Evolutionary conservation across 2,113 vertebrate species (phyloP).

Genomic region (Antennarius striatus): DNA sequence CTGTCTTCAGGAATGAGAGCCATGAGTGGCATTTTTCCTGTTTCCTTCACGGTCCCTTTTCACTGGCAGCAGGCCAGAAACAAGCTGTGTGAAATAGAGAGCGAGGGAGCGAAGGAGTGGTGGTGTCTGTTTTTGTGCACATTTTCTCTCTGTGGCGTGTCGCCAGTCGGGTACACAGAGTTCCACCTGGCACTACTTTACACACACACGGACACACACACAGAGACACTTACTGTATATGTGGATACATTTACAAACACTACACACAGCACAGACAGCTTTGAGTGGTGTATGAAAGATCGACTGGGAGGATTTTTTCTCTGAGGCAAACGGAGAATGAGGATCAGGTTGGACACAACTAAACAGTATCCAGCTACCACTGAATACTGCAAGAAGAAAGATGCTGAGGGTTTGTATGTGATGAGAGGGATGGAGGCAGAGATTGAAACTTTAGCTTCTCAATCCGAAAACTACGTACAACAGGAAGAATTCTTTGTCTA

Average conservation of each 20-base stretch:
- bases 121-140: conserved; percentile 47
- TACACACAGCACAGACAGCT: conserved; percentile 44
- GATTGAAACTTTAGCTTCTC: not conserved
- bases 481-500: not conserved
- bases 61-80: conserved; percentile 36
- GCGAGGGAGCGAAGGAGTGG: conserved; percentile 5
- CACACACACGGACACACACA: conserved; percentile 6
- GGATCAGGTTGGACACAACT: conserved; percentile 24
- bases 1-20: conserved; percentile 10
- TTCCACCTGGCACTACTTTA: conserved; percentile 56
- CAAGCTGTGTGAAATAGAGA: conserved; percentile 34
- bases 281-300: conserved; percentile 9
- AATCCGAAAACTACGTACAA: not conserved
- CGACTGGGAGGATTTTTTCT: conserved; percentile 32
- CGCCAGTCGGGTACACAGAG: conserved; percentile 45
- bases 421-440: not conserved
- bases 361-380: not conserved
- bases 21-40: conserved; percentile 32
- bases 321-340: conserved; percentile 20
- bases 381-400: not conserved
- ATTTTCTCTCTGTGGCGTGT: conserved; percentile 37
- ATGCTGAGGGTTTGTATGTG: conserved; percentile 1
- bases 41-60: conserved; percentile 50
- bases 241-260: conserved; percentile 3
- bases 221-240: not conserved